Conservation (phyloP, 2,797 vertebrate species). For the Tenualosa ilisha region DNA sequence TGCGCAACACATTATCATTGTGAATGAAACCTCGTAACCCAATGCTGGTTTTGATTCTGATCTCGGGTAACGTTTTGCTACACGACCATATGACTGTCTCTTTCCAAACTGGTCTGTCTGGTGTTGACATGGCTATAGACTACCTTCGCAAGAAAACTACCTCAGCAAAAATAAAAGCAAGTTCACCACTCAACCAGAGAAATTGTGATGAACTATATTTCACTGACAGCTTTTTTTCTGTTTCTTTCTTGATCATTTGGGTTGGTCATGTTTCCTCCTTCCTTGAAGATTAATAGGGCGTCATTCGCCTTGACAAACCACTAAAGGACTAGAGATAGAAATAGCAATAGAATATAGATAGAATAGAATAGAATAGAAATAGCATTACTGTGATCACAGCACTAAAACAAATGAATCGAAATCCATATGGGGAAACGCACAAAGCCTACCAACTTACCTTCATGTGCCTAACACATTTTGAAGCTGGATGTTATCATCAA, state of each 20-base stretch:
- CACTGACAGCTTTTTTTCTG: not conserved
- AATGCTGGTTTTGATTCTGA: not conserved
- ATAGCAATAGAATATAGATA: not conserved
- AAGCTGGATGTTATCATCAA: slow-evolving; percentile 29
- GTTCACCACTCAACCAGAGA: not conserved
- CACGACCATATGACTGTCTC: not conserved
- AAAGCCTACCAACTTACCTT: slow-evolving; percentile 46
- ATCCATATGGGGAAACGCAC: not conserved
- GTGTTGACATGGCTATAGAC: not conserved
- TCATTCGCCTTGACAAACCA: slow-evolving; percentile 1
- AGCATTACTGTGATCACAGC: not conserved
- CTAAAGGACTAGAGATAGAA: not conserved
- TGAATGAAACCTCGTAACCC: not conserved
- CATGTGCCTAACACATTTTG: slow-evolving; percentile 38
- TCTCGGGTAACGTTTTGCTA: not conserved
- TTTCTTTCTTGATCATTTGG: slow-evolving; percentile 5
- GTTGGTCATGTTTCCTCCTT: slow-evolving; percentile 26
- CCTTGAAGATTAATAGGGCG: slow-evolving; percentile 11
- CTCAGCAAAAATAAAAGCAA: not conserved
- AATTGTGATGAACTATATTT: not conserved
- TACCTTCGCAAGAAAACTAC: not conserved
- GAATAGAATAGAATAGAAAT: too few species aligned
- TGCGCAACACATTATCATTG: not conserved
- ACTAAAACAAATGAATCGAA: not conserved
- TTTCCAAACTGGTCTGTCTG: not conserved